These are phyloP conservation scores for Homalodisca vitripennis DNA, from an alignment of 1,140 invertebrate genomes.

Conservation along the genomic window DNA sequence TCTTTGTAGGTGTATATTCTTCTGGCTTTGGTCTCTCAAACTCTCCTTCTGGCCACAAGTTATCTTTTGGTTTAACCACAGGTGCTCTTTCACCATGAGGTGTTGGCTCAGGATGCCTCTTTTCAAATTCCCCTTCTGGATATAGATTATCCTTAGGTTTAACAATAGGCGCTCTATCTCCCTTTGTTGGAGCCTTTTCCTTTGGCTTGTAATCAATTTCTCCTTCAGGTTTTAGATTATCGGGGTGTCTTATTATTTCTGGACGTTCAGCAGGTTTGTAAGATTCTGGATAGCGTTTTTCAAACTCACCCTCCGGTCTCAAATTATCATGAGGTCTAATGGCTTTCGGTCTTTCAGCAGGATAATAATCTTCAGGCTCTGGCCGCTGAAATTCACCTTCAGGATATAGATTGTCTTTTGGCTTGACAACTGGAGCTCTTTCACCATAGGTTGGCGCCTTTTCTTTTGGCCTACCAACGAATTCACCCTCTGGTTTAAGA, in stretches of 20 bases:
- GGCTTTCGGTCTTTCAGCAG: conserved; percentile 47
- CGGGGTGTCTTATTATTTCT: conserved; percentile 46
- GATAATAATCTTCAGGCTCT: conserved; percentile 35
- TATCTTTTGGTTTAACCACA: conserved; percentile 51
- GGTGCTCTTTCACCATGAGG: conserved; percentile 40
- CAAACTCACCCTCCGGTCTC: conserved; percentile 52
- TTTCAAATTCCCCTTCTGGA: conserved; percentile 51
- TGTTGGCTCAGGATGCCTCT: conserved; percentile 41
- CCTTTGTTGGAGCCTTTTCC: conserved; percentile 17
- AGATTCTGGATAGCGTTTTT: conserved; percentile 39
- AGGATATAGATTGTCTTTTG: conserved; percentile 54
- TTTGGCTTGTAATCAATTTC: conserved; percentile 54
- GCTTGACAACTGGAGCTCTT: conserved; percentile 37
- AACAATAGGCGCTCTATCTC: conserved; percentile 45
- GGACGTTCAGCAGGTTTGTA: conserved; percentile 43
- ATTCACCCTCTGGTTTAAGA: conserved; percentile 54
- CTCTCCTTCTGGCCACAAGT: conserved; percentile 48
- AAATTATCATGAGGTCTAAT: conserved; percentile 36
- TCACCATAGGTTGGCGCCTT: conserved; percentile 47
- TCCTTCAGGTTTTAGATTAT: conserved; percentile 57
- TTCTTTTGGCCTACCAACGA: conserved; percentile 41
- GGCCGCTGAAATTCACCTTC: conserved; percentile 55
- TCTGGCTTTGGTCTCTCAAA: conserved; percentile 43
- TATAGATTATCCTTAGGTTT: conserved; percentile 47
- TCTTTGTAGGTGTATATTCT: conserved; percentile 43